Percentiles rank a stretch among this genome's conserved stretches.
Conservation (phyloP, 2,888 invertebrate species). For the Unio pictorum region DNA sequence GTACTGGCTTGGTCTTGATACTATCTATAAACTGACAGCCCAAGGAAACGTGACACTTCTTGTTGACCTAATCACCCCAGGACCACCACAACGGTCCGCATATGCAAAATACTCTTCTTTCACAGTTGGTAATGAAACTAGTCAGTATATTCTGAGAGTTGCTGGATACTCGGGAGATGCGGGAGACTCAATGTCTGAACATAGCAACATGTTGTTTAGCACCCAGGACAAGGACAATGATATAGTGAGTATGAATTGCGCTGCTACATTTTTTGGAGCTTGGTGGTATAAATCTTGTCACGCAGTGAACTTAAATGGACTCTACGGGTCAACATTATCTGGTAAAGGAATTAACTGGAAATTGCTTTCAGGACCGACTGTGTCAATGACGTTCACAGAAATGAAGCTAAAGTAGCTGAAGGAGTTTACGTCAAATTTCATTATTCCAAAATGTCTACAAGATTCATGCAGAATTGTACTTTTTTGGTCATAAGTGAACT, state of each 20-base stretch:
- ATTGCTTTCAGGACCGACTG: background rate
- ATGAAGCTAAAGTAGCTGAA: constrained; percentile 8
- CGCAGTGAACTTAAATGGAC: constrained; percentile 16
- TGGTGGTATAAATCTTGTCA: constrained; percentile 25
- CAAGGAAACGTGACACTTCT: constrained; percentile 5
- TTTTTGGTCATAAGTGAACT: too few species aligned
- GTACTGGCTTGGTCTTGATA: constrained; percentile 19
- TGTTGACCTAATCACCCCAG: constrained; percentile 11
- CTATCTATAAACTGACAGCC: constrained; percentile 5
- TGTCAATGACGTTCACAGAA: constrained; percentile 1
- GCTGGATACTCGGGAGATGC: constrained; percentile 10
- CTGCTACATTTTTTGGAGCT: constrained; percentile 8
- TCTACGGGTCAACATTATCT: constrained; percentile 3
- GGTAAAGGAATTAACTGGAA: constrained; percentile 19
- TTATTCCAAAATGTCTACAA: too few species aligned
- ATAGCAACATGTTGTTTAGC: background rate
- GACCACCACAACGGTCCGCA: background rate
- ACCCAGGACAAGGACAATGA: background rate
- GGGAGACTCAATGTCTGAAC: constrained; percentile 8
- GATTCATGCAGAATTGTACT: too few species aligned
- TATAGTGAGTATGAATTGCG: constrained; percentile 6
- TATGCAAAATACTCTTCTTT: constrained; percentile 12
- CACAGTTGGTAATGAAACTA: constrained; percentile 3
- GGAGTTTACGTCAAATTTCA: too few species aligned
- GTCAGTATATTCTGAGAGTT: constrained; percentile 6